A percentile compares a stretch with the other conserved stretches of the same genome.
phyloP scores from a whole-genome alignment of 2,888 invertebrate species.

The Tanytarsus gracilentus region DNA sequence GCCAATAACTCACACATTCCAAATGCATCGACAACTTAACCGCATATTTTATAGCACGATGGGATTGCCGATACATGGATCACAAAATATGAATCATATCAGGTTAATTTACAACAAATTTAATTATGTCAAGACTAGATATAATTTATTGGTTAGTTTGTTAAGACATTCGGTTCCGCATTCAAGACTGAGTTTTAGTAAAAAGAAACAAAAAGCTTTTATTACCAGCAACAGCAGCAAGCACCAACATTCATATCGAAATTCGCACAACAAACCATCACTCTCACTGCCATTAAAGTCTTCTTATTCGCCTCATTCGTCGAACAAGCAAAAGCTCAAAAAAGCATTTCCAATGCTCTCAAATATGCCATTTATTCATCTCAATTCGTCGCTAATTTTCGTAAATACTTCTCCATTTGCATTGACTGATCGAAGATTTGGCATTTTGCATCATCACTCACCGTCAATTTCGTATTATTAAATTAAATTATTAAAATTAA shows the following conservation, averaged over 20 bases:
- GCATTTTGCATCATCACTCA: constrained; percentile 30
- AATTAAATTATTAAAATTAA: background rate
- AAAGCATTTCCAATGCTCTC: constrained; percentile 28
- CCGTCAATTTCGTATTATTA: constrained; percentile 30
- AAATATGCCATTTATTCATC: constrained; percentile 30
- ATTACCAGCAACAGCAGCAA: background rate
- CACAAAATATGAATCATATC: constrained; percentile 35
- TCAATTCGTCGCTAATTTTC: constrained; percentile 29
- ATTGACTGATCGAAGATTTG: constrained; percentile 29
- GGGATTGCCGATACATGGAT: constrained; percentile 40
- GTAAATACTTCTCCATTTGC: constrained; percentile 30
- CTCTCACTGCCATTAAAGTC: background rate
- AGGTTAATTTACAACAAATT: constrained; percentile 34
- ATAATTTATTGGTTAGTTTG: constrained; percentile 1
- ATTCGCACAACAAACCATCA: background rate
- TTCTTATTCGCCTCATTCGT: background rate
- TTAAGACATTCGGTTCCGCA: background rate
- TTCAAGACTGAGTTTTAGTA: background rate
- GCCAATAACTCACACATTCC: background rate
- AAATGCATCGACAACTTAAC: background rate
- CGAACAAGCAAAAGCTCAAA: background rate
- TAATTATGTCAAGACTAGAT: constrained; percentile 6
- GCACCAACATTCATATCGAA: background rate
- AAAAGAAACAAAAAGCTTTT: no score
- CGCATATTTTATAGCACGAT: constrained; percentile 36